Conservation (phyloP, 2,888 invertebrate genomes). For the Orthosia cruda region DNA sequence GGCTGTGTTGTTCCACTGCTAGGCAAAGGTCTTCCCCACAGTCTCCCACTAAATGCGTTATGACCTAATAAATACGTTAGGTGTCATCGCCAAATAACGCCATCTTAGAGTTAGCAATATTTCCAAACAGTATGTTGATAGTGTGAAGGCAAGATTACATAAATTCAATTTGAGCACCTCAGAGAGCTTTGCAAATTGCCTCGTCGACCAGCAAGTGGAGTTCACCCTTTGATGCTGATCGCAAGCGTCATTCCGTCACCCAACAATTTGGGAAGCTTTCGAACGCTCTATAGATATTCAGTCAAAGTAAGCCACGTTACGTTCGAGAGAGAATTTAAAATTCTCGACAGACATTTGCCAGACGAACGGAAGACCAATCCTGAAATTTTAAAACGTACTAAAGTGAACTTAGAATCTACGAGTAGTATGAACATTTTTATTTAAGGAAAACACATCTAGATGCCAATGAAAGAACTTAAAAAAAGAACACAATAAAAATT, state of each 20-base stretch:
- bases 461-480: constrained; percentile 4
- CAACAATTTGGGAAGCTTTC: constrained; percentile 72
- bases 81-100: background rate
- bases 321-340: constrained; percentile 72
- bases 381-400: constrained; percentile 68
- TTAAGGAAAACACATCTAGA: constrained; percentile 6
- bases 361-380: constrained; percentile 63
- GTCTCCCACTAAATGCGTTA: background rate
- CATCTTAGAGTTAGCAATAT: constrained; percentile 9
- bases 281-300: constrained; percentile 72
- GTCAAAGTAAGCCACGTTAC: constrained; percentile 68
- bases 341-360: constrained; percentile 69
- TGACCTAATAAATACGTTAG: background rate
- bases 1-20: too few relatives aligned
- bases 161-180: constrained; percentile 89
- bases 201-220: constrained; percentile 79
- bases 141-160: constrained; percentile 82
- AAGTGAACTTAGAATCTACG: constrained; percentile 42
- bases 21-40: too few relatives aligned
- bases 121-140: constrained; percentile 63
- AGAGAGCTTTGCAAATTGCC: constrained; percentile 87
- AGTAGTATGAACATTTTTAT: constrained; percentile 28
- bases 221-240: constrained; percentile 85
- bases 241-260: constrained; percentile 79
- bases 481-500: constrained; percentile 4